Evolutionary conservation across 2,113 vertebrate genomes (phyloP), one percentile per base, ranked within the genome.

Genomic region (Aphyosemion australe): DNA sequence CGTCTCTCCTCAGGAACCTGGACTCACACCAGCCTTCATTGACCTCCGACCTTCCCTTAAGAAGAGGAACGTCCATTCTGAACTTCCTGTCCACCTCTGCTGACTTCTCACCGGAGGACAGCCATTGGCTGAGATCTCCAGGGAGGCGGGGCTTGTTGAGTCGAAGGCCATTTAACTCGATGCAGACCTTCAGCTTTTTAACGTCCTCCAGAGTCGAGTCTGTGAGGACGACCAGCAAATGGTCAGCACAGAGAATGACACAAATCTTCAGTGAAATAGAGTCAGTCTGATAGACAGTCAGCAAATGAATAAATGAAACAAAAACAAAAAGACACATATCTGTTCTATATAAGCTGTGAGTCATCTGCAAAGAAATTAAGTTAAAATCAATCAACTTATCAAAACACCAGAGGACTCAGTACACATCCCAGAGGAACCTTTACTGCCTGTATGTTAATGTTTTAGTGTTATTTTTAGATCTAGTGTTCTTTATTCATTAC

Each of bases 161-260:
- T 82, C 95, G 92, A 79, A 97, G 94, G 85, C 95, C 96, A 76
- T 94, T 96, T 87, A 97, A 93, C 93, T 97, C 95, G 84, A 97
- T 96, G 91, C 95, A 94, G 86, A 97, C 95, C 91, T 97, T 97
- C 91, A 96, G 94, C 91, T 95, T 95, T 88, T 94, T 95, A 85
- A 96, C 93, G 78, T 97, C 95, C 89, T 95, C 94, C 84, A 92
- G 93, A 2, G 75, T 71, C 65, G 93, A 91, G 80, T 94, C 94
- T 95, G 90, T 20, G 0, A 13, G 0, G 21, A 32, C 3, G 7
- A 37, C 34, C 1, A 37, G 34, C 34, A 6, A 26, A 5, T 10
- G 15, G 18, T 20, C 19, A 26, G 11, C 39, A 19, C 11, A 11
- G 1, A 53, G 1, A 52, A 15, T 8, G 1, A 52, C 13, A 26